phyloP scores from a whole-genome alignment of 1,140 invertebrate genomes.

The Dendrolimus punctatus region DNA sequence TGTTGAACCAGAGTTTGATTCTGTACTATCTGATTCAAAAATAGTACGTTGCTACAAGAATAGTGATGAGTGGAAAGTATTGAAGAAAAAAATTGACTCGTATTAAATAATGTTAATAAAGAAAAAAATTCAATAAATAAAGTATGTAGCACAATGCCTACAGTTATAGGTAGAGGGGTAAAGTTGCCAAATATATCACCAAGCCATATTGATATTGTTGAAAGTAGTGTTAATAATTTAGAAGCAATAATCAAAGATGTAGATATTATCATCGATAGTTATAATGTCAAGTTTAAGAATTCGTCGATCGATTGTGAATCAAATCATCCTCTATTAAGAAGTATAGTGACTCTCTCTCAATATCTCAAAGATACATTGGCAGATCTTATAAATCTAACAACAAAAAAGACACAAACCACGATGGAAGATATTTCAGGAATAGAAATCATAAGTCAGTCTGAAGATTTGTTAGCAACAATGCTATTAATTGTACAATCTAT shows the following conservation, averaged over 20 bases:
- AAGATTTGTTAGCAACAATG: slow-evolving; percentile 74
- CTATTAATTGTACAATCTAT: slow-evolving; percentile 79
- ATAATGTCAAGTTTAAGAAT: slow-evolving; percentile 40
- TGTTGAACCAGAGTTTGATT: slow-evolving; percentile 47
- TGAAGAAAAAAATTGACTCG: slow-evolving; percentile 55
- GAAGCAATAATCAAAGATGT: slow-evolving; percentile 32
- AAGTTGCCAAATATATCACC: slow-evolving; percentile 33
- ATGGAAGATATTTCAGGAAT: slow-evolving; percentile 25
- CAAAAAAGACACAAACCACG: slow-evolving; percentile 15
- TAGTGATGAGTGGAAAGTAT: slow-evolving; percentile 65
- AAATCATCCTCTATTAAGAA: slow-evolving; percentile 50
- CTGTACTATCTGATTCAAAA: slow-evolving; percentile 49
- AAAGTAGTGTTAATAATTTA: slow-evolving; percentile 47
- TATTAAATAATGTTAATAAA: slow-evolving; percentile 54
- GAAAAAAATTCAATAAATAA: slow-evolving; percentile 57
- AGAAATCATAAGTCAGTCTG: slow-evolving; percentile 55
- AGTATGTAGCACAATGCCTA: slow-evolving; percentile 33
- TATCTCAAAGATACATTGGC: slow-evolving; percentile 37
- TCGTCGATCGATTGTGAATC: slow-evolving; percentile 18
- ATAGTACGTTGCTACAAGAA: slow-evolving; percentile 69
- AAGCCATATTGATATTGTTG: slow-evolving; percentile 52
- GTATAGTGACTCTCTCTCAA: slow-evolving; percentile 35
- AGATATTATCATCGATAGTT: slow-evolving; percentile 42
- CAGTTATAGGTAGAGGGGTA: slow-evolving; percentile 29
- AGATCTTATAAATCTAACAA: slow-evolving; percentile 31